These are phyloP conservation scores for Ochropacha duplaris DNA, from an alignment of 2,888 invertebrate species.

Conservation along the genomic window DNA sequence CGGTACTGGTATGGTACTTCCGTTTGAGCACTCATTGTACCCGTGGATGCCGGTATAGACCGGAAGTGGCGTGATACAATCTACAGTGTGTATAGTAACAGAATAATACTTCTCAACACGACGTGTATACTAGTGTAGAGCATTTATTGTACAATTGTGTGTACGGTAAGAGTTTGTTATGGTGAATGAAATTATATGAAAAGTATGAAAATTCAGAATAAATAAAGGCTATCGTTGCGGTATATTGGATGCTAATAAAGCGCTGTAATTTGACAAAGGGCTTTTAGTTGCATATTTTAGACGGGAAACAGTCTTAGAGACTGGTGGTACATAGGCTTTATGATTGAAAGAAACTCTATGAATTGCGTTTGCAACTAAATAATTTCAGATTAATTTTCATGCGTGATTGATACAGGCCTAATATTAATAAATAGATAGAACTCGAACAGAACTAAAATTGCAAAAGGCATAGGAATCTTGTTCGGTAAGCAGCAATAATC, in stretches of 20 bases:
- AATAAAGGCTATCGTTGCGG: background rate
- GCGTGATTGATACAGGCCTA: background rate
- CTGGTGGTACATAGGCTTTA: background rate
- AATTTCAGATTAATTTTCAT: background rate
- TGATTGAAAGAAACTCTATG: too few species aligned
- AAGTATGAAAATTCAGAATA: too few species aligned
- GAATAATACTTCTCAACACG: too few species aligned
- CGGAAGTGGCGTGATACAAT: conserved; percentile 68
- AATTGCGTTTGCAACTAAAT: too few species aligned
- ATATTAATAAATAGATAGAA: background rate
- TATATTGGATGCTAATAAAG: background rate
- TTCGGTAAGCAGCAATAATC: background rate
- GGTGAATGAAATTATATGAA: background rate
- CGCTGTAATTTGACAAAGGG: background rate
- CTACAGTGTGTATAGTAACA: conserved; percentile 29
- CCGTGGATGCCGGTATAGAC: conserved; percentile 15
- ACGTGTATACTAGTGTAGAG: conserved; percentile 20
- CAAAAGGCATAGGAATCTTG: background rate
- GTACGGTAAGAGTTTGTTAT: conserved; percentile 16
- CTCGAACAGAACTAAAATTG: background rate
- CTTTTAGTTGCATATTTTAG: background rate
- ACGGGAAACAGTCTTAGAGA: background rate
- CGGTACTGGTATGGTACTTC: conserved; percentile 39
- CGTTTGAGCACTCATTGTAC: conserved; percentile 54
- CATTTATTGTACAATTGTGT: conserved; percentile 29